Evolutionary conservation across 2,113 vertebrate genomes (phyloP).

Genomic region (Ranitomeya variabilis): DNA sequence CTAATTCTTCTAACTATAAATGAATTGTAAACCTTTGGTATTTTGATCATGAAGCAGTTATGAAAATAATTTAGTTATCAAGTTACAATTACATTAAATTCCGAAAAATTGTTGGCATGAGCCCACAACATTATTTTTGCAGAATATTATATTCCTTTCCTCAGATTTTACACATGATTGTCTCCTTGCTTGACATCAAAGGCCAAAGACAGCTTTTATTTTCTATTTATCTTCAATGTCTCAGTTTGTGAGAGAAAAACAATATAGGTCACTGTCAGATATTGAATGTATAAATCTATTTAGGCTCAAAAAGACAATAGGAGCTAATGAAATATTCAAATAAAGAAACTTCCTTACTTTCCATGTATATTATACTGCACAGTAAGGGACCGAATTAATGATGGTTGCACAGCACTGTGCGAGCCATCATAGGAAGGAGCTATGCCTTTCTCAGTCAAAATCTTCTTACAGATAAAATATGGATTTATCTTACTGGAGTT

Average conservation of each 20-base stretch:
- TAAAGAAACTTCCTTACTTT: slow-evolving; percentile 68
- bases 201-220: slow-evolving; percentile 62
- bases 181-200: slow-evolving; percentile 69
- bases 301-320: slow-evolving; percentile 75
- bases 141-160: slow-evolving; percentile 67
- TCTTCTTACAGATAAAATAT: background rate
- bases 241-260: slow-evolving; percentile 68
- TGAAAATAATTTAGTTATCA: background rate
- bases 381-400: slow-evolving; percentile 79
- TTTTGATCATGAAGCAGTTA: background rate
- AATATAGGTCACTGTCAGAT: slow-evolving; percentile 73
- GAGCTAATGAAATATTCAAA: slow-evolving; percentile 79
- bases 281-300: slow-evolving; percentile 78
- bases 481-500: background rate
- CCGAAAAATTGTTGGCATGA: slow-evolving; percentile 57
- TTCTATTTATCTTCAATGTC: slow-evolving; percentile 66
- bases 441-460: slow-evolving; percentile 3
- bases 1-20: background rate
- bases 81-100: slow-evolving; percentile 10
- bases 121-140: slow-evolving; percentile 57
- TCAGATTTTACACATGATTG: slow-evolving; percentile 71
- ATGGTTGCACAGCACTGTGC: slow-evolving; percentile 60
- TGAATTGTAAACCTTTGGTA: background rate
- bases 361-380: slow-evolving; percentile 75
- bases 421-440: background rate